Evolutionary conservation across 2,797 vertebrate species (phyloP).

Genomic region (Prunella strophiata): DNA sequence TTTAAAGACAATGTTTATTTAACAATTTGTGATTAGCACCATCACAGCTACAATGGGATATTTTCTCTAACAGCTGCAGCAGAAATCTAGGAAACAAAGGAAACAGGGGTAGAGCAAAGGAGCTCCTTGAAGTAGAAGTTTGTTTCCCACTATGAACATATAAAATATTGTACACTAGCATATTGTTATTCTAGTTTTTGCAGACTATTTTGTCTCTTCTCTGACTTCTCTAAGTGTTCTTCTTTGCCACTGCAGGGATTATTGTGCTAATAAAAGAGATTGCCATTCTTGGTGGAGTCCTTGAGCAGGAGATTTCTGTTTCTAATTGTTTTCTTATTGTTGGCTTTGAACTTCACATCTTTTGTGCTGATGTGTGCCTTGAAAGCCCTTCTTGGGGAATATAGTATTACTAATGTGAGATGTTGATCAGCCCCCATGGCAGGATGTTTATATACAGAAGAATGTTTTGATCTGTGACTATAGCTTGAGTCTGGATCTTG

Average conservation of each 20-base stretch:
- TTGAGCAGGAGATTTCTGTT: constrained; percentile 65
- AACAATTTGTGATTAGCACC: neutral
- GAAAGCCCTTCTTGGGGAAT: constrained; percentile 59
- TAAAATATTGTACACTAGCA: neutral
- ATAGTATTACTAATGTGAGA: constrained; percentile 63
- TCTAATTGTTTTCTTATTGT: constrained; percentile 76
- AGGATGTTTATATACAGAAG: constrained; percentile 65
- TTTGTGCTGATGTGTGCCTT: constrained; percentile 61
- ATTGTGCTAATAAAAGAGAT: constrained; percentile 60
- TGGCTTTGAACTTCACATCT: constrained; percentile 73
- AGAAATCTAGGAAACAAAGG: neutral
- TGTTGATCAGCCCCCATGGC: constrained; percentile 50
- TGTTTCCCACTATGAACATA: neutral
- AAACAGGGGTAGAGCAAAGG: neutral
- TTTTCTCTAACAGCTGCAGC: neutral
- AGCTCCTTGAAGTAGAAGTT: neutral
- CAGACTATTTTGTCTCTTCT: constrained; percentile 30
- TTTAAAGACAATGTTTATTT: neutral
- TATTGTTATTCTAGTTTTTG: constrained; percentile 23
- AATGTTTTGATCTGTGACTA: constrained; percentile 68
- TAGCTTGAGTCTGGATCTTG: constrained; percentile 23
- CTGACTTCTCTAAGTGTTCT: constrained; percentile 23
- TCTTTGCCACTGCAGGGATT: constrained; percentile 40
- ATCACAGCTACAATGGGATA: fast-evolving
- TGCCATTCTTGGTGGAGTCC: constrained; percentile 51